Evolutionary conservation across 1,140 invertebrate species (phyloP), one percentile per base, ranked within the genome.

Genomic region (Drosophila takahashii): DNA sequence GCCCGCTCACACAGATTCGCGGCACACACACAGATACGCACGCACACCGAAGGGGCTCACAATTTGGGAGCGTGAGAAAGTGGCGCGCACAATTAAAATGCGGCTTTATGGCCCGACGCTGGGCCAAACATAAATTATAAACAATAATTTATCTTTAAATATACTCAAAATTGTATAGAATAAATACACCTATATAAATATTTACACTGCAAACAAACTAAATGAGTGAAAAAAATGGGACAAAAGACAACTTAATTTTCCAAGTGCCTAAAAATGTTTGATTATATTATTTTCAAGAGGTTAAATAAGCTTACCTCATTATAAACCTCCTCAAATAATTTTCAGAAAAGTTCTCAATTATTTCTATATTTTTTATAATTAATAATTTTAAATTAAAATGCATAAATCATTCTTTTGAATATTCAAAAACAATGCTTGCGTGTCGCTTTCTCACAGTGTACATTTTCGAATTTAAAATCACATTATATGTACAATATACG

Each of bases 11-110:
- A 37, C 51, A 41, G 41, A 34, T 34, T 13, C 36, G 32, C 37
- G 34, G n/a, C 44, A 32, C 27, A 52, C 47, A 66, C 22, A 34
- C 15, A 47, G 41, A 13, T 27, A 41, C 32, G 9, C 51, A 34
- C 39, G 16, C 8, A 45, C 22, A 58, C 41, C 44, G 36, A 41
- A 9, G n/a, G 10, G 37, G 39, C 41, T 54, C 61, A 73, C 65
- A 71, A 80, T 86, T 86, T 87, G 83, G 83, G 83, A 86, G 83
- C 83, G 83, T 86, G 83, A 86, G 83, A 86, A 86, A 86, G 79
- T 89, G 75, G 73, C 84, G 70, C 83, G 79, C 75, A 86, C 81
- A 86, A 86, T 86, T 87, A 86, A 86, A 86, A 87, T 79, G 74
- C 75, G 78, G 74, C 64, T 86, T 86, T 86, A 86, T 86, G 83